Conservation (phyloP, 2,113 vertebrate species). For the Bufo bufo region DNA sequence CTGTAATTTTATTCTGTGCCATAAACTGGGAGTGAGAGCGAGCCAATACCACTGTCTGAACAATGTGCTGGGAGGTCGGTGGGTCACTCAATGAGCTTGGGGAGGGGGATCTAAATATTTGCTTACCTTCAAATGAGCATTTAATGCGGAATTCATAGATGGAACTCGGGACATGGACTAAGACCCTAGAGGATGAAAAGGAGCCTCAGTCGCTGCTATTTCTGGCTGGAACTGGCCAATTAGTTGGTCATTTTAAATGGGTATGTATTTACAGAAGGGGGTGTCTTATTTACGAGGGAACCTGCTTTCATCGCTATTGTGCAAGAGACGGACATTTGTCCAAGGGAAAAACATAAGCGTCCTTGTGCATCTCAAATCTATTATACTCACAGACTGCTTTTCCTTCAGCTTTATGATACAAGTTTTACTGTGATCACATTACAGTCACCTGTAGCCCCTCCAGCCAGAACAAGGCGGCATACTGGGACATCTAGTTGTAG, state of each 20-base stretch:
- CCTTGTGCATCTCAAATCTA: not conserved
- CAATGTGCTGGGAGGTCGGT: constrained; percentile 77
- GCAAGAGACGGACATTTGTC: not conserved
- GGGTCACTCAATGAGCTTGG: constrained; percentile 72
- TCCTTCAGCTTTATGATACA: not conserved
- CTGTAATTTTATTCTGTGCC: constrained; percentile 79
- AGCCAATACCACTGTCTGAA: constrained; percentile 64
- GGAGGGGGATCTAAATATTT: constrained; percentile 65
- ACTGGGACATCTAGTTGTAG: not conserved
- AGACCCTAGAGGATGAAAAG: constrained; percentile 11
- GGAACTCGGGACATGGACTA: constrained; percentile 2
- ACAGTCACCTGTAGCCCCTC: not conserved
- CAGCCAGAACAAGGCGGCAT: not conserved
- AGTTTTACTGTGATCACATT: not conserved
- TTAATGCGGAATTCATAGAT: constrained; percentile 56
- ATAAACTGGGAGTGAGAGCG: constrained; percentile 73
- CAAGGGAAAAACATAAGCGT: not conserved
- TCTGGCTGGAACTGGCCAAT: not conserved
- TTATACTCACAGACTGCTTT: not conserved
- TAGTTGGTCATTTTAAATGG: not conserved
- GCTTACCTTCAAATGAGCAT: constrained; percentile 47
- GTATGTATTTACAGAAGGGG: constrained; percentile 13
- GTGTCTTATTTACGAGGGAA: constrained; percentile 3
- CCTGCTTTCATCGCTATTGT: not conserved
- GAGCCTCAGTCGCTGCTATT: not conserved